Base-by-base conservation (phyloP, 2,113 vertebrate species). In the rabbit (Oryctolagus cuniculus) region DNA sequence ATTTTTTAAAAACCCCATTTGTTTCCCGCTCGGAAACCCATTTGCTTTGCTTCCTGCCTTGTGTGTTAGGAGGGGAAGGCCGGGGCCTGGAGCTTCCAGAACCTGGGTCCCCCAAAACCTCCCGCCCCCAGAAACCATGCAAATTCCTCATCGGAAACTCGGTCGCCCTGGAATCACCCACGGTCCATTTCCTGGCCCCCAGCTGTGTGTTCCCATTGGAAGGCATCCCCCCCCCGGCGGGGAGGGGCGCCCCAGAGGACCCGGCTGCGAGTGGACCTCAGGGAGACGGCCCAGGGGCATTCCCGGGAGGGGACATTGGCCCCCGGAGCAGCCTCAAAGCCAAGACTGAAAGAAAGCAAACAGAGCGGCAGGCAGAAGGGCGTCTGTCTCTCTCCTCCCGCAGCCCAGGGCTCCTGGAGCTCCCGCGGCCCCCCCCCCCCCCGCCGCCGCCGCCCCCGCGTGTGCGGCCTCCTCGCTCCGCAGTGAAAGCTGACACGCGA, bases 1-100 rank as follows among this genome's bases (percentile, higher is more conserved):
- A 96, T 95, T 97, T 95, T 96, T 96, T 34, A 58, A 96, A 97
- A 97, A 96, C 95, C 87, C 97, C 96, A 97, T 97, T 95, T 97
- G 86, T 96, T 97, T 97, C 95, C 90, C n/a, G 16, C 93, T 92
- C 95, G 10, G 0, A 91, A 96, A 84, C 70, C 72, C 93, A 97
- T 98, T 97, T 96, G 63, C 79, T 95, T 90, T 95, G 85, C 79
- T 95, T 89, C 84, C 95, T 34, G 72, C 36, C 66, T 53, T 84
- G 72, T 13, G 24, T 16, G n/a, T 73, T 36, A 49, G 44, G 25
- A 77, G 75, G 90, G 34, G 89, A 80, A 89, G 74, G 69, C 73
- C 55, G 74, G 79, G 55, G 58, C 24, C 58, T 27, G 36, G 49
- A 49, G 25, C 25, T 83, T 89, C 88, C 25, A 36, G 78, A 58